A percentile compares a stretch with the other conserved stretches of the same genome.
phyloP scores from a whole-genome alignment of 2,888 invertebrate species.

The Lepidochrysops patricia region DNA sequence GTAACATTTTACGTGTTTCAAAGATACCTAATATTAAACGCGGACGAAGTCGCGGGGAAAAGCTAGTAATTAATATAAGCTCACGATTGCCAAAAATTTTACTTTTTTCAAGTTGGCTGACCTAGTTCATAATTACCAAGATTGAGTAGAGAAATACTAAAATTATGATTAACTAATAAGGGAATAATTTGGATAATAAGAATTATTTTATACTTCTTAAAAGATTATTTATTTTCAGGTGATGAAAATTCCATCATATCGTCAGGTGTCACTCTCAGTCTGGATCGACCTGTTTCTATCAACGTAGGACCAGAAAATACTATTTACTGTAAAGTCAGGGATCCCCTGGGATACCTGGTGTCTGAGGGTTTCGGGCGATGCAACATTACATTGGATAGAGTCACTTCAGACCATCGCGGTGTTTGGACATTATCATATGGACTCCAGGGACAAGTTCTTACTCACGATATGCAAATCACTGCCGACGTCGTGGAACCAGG shows the following conservation, averaged over 20 bases:
- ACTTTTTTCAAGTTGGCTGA: too few species aligned
- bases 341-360: conserved; percentile 29
- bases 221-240: conserved; percentile 5
- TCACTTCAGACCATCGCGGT: conserved; percentile 36
- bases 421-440: conserved; percentile 43
- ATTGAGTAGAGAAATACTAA: too few species aligned
- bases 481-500: conserved; percentile 37
- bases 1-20: too few species aligned
- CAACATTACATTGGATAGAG: conserved; percentile 36
- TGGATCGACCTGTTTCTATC: conserved; percentile 32
- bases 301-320: conserved; percentile 43
- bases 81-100: too few species aligned
- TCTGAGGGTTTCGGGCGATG: conserved; percentile 52
- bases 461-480: conserved; percentile 30
- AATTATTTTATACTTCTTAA: too few species aligned
- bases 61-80: neutral
- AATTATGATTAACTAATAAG: too few species aligned
- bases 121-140: too few species aligned
- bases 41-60: too few species aligned
- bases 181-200: too few species aligned
- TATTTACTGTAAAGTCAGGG: conserved; percentile 44
- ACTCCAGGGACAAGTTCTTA: conserved; percentile 36
- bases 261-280: conserved; percentile 24
- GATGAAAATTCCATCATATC: neutral
- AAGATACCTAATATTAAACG: too few species aligned